Evolutionary conservation across 2,113 vertebrate species (phyloP).

Genomic region (Nansenia antarctica): DNA sequence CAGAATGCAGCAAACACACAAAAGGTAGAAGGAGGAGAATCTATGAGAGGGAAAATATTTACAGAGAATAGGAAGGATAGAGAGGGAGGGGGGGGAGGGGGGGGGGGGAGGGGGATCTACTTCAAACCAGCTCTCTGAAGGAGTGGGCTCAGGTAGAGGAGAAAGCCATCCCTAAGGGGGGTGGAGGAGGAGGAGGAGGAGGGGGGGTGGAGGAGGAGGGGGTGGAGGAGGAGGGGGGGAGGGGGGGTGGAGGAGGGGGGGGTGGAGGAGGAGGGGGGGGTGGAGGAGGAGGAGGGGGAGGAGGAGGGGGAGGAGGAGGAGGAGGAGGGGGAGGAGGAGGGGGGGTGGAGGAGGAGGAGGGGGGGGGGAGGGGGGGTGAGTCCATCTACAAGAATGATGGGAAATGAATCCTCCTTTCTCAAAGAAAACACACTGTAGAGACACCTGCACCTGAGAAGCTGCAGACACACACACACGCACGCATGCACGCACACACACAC

Average conservation of each 20-base stretch:
- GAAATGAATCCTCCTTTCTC: background rate
- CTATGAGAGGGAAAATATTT: background rate
- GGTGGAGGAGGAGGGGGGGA: too few species aligned
- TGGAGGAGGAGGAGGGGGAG: too few species aligned
- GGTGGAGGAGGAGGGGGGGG: too few species aligned
- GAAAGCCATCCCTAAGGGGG: background rate
- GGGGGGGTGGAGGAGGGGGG: too few species aligned
- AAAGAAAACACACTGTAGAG: background rate
- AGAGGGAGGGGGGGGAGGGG: background rate
- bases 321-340: too few species aligned
- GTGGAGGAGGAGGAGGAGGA: too few species aligned
- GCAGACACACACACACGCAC: background rate
- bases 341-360: too few species aligned
- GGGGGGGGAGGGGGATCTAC: background rate
- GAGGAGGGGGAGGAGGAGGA: too few species aligned
- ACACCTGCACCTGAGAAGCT: background rate
- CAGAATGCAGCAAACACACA: constrained; percentile 14
- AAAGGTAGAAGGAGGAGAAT: background rate
- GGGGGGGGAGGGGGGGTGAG: too few species aligned
- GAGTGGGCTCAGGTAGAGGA: background rate
- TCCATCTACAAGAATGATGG: background rate
- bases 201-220: too few species aligned
- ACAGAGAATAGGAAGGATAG: background rate
- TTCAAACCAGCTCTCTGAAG: constrained; percentile 20
- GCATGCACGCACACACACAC: background rate